Conservation (phyloP, 2,888 invertebrate species). For the Cheilosia vernalis region DNA sequence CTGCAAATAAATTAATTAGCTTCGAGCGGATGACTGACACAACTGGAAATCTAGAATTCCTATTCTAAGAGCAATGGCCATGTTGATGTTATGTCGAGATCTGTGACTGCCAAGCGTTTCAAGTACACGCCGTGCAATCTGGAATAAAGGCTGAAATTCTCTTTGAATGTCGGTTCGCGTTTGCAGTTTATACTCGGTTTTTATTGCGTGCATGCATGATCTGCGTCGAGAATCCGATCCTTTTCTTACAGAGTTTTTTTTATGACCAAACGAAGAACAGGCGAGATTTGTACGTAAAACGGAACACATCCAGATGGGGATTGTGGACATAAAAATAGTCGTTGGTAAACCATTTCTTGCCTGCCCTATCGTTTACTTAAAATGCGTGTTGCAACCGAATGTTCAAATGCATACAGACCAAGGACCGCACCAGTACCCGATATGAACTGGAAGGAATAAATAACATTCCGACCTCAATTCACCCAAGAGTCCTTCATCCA, state of each 20-base stretch:
- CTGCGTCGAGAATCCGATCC: background rate
- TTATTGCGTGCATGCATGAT: background rate
- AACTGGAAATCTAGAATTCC: conserved; percentile 30
- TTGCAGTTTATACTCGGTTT: background rate
- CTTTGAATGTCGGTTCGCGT: background rate
- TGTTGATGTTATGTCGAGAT: background rate
- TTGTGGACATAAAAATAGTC: too few species aligned
- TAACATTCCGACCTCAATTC: too few species aligned
- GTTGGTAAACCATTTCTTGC: too few species aligned
- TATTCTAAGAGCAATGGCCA: conserved; percentile 6
- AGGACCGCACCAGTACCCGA: too few species aligned
- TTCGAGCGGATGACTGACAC: conserved; percentile 48
- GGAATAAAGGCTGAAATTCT: background rate
- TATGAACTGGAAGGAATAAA: too few species aligned
- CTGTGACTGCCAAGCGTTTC: conserved; percentile 15
- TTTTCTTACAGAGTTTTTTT: background rate
- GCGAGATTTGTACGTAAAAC: too few species aligned
- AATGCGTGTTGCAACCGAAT: too few species aligned
- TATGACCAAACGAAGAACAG: too few species aligned
- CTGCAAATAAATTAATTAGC: conserved; percentile 57
- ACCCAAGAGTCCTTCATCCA: background rate
- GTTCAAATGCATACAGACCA: too few species aligned
- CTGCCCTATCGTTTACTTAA: too few species aligned
- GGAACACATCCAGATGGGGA: too few species aligned
- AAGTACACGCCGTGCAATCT: conserved; percentile 9